These are phyloP conservation scores for Epicampocera succincta DNA, from an alignment of 2,888 invertebrate species.

Conservation along the genomic window DNA sequence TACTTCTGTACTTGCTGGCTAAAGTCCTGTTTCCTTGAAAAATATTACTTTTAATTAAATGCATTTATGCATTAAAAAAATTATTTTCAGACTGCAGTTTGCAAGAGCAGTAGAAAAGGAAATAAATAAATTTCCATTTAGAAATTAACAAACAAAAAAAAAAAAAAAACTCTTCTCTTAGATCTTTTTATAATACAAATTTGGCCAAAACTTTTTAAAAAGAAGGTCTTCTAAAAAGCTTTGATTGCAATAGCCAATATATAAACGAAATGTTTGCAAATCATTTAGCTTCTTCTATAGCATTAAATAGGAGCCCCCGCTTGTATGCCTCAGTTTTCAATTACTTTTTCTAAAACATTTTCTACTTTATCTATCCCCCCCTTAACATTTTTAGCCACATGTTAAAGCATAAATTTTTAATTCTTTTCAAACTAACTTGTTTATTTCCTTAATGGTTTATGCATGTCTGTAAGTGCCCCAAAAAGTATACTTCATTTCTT, in stretches of 20 bases:
- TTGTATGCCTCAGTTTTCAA: no score
- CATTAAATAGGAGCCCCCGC: no score
- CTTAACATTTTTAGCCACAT: neutral
- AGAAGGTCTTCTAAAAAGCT: neutral
- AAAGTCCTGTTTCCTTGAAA: neutral
- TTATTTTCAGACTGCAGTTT: neutral
- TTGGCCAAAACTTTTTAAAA: neutral
- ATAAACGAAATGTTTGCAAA: no score
- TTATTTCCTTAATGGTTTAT: neutral
- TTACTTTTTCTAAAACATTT: no score
- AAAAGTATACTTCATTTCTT: conserved; percentile 33
- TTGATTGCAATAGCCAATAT: neutral
- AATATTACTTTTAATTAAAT: neutral
- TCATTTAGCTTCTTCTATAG: no score
- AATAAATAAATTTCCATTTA: neutral
- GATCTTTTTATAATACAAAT: neutral
- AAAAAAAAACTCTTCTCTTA: neutral
- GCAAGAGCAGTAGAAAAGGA: neutral
- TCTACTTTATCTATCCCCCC: no score
- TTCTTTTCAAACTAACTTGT: neutral
- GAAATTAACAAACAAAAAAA: conserved; percentile 7
- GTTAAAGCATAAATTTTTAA: neutral
- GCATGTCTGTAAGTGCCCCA: neutral
- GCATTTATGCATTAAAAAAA: neutral
- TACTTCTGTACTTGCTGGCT: no score